These are phyloP conservation scores for Pomatorhinus ruficollis DNA, from an alignment of 2,113 vertebrate genomes.

Conservation along the genomic window DNA sequence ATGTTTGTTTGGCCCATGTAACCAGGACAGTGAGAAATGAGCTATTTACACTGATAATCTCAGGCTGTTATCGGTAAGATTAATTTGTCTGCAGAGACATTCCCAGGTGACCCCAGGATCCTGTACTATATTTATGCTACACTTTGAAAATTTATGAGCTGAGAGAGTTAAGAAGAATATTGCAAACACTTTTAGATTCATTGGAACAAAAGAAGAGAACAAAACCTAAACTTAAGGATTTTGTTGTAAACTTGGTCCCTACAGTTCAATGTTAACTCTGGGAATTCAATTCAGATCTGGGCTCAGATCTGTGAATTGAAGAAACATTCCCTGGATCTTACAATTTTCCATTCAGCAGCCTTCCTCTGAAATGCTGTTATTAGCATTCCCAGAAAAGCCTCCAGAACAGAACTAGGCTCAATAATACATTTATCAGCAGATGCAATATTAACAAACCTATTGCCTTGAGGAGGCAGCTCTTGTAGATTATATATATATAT, in stretches of 20 bases:
- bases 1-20: not conserved
- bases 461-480: not conserved
- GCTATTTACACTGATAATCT: not conserved
- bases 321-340: not conserved
- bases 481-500: not conserved
- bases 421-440: not conserved
- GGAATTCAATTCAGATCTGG: not conserved
- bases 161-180: not conserved
- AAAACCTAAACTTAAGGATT: not conserved
- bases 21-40: not conserved
- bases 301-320: not conserved
- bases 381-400: not conserved
- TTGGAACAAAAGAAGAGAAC: not conserved
- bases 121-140: too few species aligned
- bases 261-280: not conserved
- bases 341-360: not conserved
- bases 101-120: not conserved
- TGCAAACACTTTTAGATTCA: not conserved
- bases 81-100: not conserved
- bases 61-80: not conserved
- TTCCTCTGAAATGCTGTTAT: not conserved
- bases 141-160: not conserved
- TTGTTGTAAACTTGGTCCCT: not conserved
- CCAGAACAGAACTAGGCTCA: not conserved
- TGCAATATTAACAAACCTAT: not conserved